Evolutionary conservation across 2,113 vertebrate species (phyloP).

Genomic region (Ranitomeya variabilis): DNA sequence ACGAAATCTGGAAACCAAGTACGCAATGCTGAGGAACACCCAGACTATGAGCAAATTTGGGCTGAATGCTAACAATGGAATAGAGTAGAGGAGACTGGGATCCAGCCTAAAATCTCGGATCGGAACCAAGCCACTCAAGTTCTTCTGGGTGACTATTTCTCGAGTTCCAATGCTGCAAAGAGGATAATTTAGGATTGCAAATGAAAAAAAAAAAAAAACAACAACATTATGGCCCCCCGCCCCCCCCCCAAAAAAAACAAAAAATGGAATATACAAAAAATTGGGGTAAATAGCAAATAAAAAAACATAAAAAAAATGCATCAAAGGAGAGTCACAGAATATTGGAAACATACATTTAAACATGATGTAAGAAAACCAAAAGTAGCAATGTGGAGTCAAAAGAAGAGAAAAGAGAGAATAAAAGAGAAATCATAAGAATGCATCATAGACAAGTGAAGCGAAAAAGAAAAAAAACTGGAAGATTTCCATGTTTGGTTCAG

Average conservation of each 20-base stretch:
- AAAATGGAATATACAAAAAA: conserved; percentile 16
- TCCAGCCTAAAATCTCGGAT: conserved; percentile 95
- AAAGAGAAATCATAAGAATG: conserved; percentile 85
- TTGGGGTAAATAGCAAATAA: conserved; percentile 61
- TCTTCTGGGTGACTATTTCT: conserved; percentile 99
- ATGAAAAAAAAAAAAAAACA: conserved; percentile 49
- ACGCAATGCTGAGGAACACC: conserved; percentile 95
- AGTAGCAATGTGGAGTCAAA: conserved; percentile 66
- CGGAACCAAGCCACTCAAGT: conserved; percentile 96
- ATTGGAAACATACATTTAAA: conserved; percentile 65
- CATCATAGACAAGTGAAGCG: conserved; percentile 74
- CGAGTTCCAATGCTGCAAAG: conserved; percentile 97
- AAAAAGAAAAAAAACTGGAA: conserved; percentile 79
- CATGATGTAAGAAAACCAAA: conserved; percentile 68
- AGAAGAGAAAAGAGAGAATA: conserved; percentile 77
- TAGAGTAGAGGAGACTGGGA: conserved; percentile 95
- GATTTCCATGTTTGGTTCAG: conserved; percentile 81
- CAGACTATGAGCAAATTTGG: conserved; percentile 98
- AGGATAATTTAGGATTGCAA: conserved; percentile 74
- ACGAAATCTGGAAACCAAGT: conserved; percentile 93
- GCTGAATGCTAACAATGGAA: conserved; percentile 94
- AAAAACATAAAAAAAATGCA: conserved; percentile 46
- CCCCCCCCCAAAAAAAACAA: conserved; percentile 14
- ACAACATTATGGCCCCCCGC: not conserved
- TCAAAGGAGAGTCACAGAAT: not conserved